Conservation (phyloP, 2,797 vertebrate species). For the Gymnoscopelus braueri region DNA sequence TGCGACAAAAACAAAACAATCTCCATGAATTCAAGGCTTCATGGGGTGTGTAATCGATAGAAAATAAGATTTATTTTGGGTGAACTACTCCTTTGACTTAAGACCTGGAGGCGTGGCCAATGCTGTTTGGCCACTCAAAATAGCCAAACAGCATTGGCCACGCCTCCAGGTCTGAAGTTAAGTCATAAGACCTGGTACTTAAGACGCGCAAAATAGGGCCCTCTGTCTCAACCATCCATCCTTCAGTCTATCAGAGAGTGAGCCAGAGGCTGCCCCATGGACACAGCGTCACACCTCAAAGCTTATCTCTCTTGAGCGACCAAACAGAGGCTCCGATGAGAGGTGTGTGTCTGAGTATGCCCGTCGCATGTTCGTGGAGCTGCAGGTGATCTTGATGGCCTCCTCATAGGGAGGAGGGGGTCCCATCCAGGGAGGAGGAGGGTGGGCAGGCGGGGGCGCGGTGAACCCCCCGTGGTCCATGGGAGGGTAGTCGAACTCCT, state of each 20-base stretch:
- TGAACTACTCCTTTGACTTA: too few species aligned
- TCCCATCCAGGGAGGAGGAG: slow-evolving; percentile 76
- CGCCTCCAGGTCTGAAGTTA: too few species aligned
- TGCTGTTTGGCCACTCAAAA: too few species aligned
- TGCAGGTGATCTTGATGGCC: slow-evolving; percentile 85
- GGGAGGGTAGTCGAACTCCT: slow-evolving; percentile 85
- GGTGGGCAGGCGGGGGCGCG: slow-evolving; percentile 51
- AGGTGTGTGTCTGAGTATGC: slow-evolving; percentile 85
- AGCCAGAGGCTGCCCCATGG: too few species aligned
- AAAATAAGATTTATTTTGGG: too few species aligned
- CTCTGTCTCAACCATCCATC: slow-evolving; percentile 1
- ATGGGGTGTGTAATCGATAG: too few species aligned
- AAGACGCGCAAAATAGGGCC: too few species aligned
- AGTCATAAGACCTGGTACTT: too few species aligned
- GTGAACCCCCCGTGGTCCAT: slow-evolving; percentile 80
- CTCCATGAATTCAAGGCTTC: too few species aligned
- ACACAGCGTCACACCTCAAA: slow-evolving; percentile 80
- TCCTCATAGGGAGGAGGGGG: slow-evolving; percentile 82
- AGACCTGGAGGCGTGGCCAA: too few species aligned
- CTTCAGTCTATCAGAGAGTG: background rate
- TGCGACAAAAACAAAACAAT: too few species aligned
- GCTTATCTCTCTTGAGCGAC: slow-evolving; percentile 83
- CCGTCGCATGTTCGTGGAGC: slow-evolving; percentile 83
- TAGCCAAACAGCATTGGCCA: too few species aligned
- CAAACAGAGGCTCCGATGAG: slow-evolving; percentile 81